These are phyloP conservation scores for Stegodyphus dumicola DNA, from an alignment of 1,140 invertebrate genomes.

Conservation along the genomic window DNA sequence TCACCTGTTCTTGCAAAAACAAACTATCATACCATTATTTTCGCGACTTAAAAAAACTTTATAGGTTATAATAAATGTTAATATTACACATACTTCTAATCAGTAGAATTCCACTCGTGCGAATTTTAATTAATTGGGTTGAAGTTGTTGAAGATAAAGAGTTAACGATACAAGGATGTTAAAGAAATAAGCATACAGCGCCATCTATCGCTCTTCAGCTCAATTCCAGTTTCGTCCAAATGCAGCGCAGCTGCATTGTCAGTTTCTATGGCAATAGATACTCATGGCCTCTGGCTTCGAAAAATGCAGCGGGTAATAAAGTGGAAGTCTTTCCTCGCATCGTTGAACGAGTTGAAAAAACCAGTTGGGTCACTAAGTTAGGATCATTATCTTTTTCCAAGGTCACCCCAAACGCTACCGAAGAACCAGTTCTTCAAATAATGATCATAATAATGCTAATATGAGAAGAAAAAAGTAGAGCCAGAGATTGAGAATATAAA, in stretches of 20 bases:
- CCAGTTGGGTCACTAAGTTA: constrained; percentile 15
- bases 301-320: background rate
- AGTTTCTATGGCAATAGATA: background rate
- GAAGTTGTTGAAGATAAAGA: no score
- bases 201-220: background rate
- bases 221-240: background rate
- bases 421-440: background rate
- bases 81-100: no score
- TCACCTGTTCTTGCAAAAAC: no score
- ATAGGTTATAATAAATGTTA: no score
- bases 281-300: background rate
- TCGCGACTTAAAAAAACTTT: no score
- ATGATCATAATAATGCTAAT: constrained; percentile 13
- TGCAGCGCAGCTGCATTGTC: background rate
- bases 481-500: background rate
- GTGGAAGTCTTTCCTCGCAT: constrained; percentile 3
- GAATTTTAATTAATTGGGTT: no score
- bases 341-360: constrained; percentile 2
- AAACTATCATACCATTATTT: no score
- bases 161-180: no score
- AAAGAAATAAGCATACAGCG: background rate
- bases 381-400: constrained; percentile 13
- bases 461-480: no score
- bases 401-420: constrained; percentile 1
- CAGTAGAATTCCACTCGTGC: no score